A percentile compares a stretch with the other conserved stretches of the same genome.
These are phyloP conservation scores for Phrynocephalus versicolor DNA, from an alignment of 2,113 vertebrate genomes.

Conservation along the genomic window DNA sequence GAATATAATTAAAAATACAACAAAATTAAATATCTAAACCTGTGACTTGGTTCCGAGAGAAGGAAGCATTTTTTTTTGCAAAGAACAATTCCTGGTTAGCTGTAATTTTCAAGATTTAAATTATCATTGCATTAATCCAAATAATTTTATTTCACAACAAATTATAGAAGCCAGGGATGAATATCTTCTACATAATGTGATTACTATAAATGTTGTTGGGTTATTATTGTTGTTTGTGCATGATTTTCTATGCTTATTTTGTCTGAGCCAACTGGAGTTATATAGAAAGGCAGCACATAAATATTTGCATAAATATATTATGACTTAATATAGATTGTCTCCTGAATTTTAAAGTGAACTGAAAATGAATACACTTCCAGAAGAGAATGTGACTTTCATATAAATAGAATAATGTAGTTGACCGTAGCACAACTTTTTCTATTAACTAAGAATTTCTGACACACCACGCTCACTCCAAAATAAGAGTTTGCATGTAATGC, in stretches of 20 bases:
- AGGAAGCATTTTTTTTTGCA: background rate
- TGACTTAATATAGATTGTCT: background rate
- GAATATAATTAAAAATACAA: constrained; percentile 12
- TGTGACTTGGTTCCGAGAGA: background rate
- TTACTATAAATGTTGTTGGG: background rate
- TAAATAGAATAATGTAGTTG: background rate
- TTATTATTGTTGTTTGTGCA: background rate
- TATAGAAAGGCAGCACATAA: background rate
- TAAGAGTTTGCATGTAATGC: background rate
- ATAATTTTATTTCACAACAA: background rate
- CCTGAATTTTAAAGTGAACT: background rate
- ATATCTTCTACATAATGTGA: background rate
- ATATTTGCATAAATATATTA: background rate
- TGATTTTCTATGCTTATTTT: background rate
- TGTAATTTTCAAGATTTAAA: background rate
- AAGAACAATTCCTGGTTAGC: background rate
- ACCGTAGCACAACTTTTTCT: background rate
- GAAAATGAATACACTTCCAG: background rate
- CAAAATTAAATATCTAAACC: background rate
- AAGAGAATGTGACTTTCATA: background rate
- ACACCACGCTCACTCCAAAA: background rate
- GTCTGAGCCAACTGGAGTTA: background rate
- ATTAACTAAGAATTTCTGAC: background rate
- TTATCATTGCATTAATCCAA: background rate
- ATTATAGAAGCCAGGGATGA: background rate